Conservation (phyloP, 2,888 invertebrate genomes). For the Opisthograptis luteolata region DNA sequence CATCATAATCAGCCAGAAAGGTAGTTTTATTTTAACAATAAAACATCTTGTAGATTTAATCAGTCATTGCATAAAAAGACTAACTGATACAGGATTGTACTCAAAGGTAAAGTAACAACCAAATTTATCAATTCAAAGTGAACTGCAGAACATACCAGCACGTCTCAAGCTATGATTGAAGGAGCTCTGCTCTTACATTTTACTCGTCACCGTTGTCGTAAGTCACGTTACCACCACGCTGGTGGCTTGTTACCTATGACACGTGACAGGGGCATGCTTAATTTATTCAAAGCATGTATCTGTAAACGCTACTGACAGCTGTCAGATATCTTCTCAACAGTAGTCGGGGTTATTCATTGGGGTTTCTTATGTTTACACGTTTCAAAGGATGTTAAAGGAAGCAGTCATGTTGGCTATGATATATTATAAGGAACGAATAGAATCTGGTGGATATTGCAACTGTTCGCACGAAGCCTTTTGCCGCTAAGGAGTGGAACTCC, state of each 20-base stretch:
- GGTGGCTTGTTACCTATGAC: slow-evolving; percentile 17
- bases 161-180: slow-evolving; percentile 8
- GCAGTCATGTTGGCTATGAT: too few species aligned
- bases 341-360: slow-evolving; percentile 1
- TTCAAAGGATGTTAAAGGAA: neutral
- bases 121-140: slow-evolving; percentile 8
- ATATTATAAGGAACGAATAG: too few species aligned
- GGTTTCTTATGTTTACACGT: neutral
- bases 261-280: slow-evolving; percentile 17
- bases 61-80: too few species aligned
- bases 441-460: too few species aligned
- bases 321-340: slow-evolving; percentile 10
- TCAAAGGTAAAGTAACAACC: too few species aligned
- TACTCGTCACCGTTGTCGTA: slow-evolving; percentile 3
- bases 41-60: too few species aligned
- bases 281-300: slow-evolving; percentile 16
- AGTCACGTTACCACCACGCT: slow-evolving; percentile 7
- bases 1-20: too few species aligned
- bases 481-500: too few species aligned
- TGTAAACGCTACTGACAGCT: slow-evolving; percentile 12
- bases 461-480: too few species aligned
- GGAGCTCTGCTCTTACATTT: slow-evolving; percentile 1
- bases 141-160: slow-evolving; percentile 23
- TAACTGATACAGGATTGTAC: too few species aligned
- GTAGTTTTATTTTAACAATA: too few species aligned